Evolutionary conservation across 92 coral and sea anemone species (phyloP).

Genomic region (Heteractis magnifica): DNA sequence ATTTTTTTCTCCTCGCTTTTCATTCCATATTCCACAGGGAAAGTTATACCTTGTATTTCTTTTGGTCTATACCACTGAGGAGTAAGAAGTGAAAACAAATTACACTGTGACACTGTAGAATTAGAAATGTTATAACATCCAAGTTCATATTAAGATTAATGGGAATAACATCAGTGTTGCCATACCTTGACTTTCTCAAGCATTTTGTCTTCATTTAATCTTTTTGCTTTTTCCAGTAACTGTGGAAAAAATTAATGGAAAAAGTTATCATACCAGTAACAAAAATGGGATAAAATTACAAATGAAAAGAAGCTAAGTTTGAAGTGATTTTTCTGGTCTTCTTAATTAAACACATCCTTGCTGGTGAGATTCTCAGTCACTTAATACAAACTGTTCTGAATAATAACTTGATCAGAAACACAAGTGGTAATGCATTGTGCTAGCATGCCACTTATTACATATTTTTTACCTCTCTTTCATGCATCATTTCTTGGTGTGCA

Average conservation of each 20-base stretch:
- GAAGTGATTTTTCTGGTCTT: neutral
- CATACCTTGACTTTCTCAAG: conserved; percentile 70
- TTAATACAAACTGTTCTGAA: no score
- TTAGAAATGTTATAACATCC: neutral
- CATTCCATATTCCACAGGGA: conserved; percentile 56
- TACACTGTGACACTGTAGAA: neutral
- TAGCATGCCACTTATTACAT: no score
- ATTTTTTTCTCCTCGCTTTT: conserved; percentile 76
- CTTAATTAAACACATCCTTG: neutral
- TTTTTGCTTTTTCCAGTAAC: conserved; percentile 94
- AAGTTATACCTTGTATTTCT: conserved; percentile 23
- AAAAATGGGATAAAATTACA: neutral
- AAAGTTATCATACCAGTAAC: neutral
- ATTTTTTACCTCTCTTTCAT: conserved; percentile 82
- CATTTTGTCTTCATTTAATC: conserved; percentile 94
- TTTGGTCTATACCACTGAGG: conserved; percentile 87
- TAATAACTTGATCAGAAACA: no score
- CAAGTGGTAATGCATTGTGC: neutral
- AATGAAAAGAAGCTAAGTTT: neutral
- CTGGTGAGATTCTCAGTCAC: no score
- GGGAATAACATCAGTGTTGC: neutral
- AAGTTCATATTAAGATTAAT: no score
- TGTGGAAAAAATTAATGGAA: conserved; percentile 12
- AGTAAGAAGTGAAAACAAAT: neutral
- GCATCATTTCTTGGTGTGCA: conserved; percentile 87